These are phyloP conservation scores for Apocrypta bakeri DNA, from an alignment of 1,140 invertebrate species.

Conservation along the genomic window DNA sequence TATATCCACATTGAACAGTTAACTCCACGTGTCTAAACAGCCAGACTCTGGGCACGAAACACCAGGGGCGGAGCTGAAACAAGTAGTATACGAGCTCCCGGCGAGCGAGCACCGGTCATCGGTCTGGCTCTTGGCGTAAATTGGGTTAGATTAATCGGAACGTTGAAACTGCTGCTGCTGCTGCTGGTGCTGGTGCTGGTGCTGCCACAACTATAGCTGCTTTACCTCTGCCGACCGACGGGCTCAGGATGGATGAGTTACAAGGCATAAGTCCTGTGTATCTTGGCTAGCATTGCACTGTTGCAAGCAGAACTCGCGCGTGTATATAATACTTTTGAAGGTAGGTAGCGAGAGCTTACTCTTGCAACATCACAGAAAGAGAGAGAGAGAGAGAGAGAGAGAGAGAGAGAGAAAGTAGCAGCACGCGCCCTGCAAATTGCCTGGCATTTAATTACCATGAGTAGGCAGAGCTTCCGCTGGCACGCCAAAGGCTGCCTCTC, in stretches of 20 bases:
- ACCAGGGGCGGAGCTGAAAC: background rate
- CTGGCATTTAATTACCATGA: conserved; percentile 71
- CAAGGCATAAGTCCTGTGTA: conserved; percentile 57
- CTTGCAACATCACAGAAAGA: background rate
- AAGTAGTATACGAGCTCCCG: background rate
- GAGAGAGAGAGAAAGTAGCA: conserved; percentile 55
- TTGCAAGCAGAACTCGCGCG: conserved; percentile 21
- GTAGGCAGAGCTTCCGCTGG: conserved; percentile 60
- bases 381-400: conserved; percentile 29
- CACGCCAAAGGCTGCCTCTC: conserved; percentile 59
- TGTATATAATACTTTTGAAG: background rate
- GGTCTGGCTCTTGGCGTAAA: conserved; percentile 51
- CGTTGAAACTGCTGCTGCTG: conserved; percentile 43
- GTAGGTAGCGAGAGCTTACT: too few species aligned
- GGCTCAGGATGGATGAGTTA: conserved; percentile 59
- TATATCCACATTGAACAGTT: too few species aligned
- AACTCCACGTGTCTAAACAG: conserved; percentile 9
- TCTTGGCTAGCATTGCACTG: conserved; percentile 50
- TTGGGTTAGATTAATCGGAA: conserved; percentile 61
- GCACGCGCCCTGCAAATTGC: conserved; percentile 68
- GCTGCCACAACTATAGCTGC: too few species aligned
- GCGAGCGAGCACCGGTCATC: conserved; percentile 44
- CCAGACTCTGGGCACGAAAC: background rate
- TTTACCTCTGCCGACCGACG: conserved; percentile 21
- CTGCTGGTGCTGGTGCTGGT: too few species aligned